Evolutionary conservation across 2,888 invertebrate species (phyloP).

Genomic region (Ichneumon xanthorius): DNA sequence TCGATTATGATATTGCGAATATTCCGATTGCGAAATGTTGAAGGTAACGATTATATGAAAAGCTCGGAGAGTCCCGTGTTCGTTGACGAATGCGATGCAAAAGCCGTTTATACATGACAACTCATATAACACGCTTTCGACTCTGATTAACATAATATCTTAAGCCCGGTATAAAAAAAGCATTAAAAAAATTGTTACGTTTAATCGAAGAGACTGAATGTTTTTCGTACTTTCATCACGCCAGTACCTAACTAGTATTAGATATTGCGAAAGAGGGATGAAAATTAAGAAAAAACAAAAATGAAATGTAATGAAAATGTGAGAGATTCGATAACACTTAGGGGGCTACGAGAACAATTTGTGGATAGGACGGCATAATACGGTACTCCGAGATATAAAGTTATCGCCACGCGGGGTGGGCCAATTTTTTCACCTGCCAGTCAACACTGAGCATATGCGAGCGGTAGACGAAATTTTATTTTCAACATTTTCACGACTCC

Average conservation of each 20-base stretch:
- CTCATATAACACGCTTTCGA: constrained; percentile 52
- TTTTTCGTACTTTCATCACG: constrained; percentile 73
- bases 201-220: constrained; percentile 76
- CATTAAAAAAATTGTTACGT: constrained; percentile 64
- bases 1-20: constrained; percentile 6
- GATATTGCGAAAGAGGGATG: constrained; percentile 52
- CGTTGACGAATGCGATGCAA: constrained; percentile 25
- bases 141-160: constrained; percentile 41
- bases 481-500: neutral
- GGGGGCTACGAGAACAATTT: constrained; percentile 33
- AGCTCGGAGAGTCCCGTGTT: constrained; percentile 15
- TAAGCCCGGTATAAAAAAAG: constrained; percentile 38
- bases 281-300: constrained; percentile 44
- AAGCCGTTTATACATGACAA: constrained; percentile 29
- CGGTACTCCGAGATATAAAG: neutral
- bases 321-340: constrained; percentile 27
- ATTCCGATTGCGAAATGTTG: constrained; percentile 3
- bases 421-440: constrained; percentile 7
- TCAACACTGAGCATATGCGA: neutral
- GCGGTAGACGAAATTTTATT: neutral
- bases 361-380: constrained; percentile 18
- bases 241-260: constrained; percentile 71
- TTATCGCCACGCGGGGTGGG: neutral
- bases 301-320: constrained; percentile 5
- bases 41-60: neutral